A percentile compares a stretch with the other conserved stretches of the same genome.
phyloP scores from a whole-genome alignment of 2,113 vertebrate species.

The Calyptomena viridis region DNA sequence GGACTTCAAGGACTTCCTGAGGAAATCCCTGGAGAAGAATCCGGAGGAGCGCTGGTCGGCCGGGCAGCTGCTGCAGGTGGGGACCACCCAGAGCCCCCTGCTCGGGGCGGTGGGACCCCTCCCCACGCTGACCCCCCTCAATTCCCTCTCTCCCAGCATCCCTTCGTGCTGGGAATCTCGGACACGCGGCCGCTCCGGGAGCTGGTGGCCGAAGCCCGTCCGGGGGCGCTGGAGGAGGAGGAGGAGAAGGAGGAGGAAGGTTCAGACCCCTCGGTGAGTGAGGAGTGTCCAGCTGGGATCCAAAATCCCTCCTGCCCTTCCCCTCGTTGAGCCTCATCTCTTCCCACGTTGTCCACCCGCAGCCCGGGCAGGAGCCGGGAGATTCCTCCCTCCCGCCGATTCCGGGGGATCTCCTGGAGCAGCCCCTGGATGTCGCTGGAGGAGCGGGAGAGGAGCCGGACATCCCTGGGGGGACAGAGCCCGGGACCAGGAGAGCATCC shows the following conservation, averaged over 20 bases:
- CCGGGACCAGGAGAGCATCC: neutral
- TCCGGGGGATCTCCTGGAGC: neutral
- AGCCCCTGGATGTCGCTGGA: fast-evolving
- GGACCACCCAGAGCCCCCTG: fast-evolving
- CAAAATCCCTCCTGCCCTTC: neutral
- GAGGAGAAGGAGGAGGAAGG: conserved; percentile 55
- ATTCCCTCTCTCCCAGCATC: conserved; percentile 32
- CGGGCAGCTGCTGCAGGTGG: conserved; percentile 68
- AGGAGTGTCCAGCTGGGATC: neutral
- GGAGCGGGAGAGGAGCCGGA: fast-evolving
- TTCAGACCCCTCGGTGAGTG: neutral
- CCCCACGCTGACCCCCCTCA: neutral
- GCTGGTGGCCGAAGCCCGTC: conserved; percentile 72
- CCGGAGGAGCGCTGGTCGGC: conserved; percentile 63
- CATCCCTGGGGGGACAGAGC: neutral
- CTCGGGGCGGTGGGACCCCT: neutral
- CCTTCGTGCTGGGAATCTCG: conserved; percentile 49
- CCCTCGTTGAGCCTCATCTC: neutral
- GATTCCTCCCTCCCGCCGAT: neutral
- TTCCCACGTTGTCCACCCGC: neutral
- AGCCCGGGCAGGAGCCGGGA: neutral
- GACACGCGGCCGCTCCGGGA: conserved; percentile 58
- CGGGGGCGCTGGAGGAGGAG: conserved; percentile 72
- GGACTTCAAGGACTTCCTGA: conserved; percentile 75
- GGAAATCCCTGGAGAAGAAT: conserved; percentile 68